Evolutionary conservation across 2,888 invertebrate genomes (phyloP).

Genomic region (Brachynemurus nebulosus): DNA sequence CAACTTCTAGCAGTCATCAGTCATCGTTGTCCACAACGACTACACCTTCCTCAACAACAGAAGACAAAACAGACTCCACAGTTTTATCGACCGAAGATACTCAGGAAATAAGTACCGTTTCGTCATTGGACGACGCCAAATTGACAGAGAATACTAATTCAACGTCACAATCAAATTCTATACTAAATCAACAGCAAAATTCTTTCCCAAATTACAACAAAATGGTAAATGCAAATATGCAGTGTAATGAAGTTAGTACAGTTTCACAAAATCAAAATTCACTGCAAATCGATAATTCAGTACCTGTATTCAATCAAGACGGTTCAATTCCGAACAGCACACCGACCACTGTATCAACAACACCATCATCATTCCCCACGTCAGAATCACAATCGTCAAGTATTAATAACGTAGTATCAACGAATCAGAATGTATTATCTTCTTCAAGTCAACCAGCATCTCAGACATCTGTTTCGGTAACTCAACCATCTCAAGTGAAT

Average conservation of each 20-base stretch:
- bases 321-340: slow-evolving; percentile 8
- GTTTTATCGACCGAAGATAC: not conserved
- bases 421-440: too few species aligned
- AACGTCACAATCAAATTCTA: not conserved
- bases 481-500: not conserved
- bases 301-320: slow-evolving; percentile 10
- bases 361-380: not conserved
- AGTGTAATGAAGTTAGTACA: not conserved
- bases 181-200: not conserved
- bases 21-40: not conserved
- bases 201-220: not conserved
- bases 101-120: not conserved
- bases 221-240: slow-evolving; percentile 3
- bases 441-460: not conserved
- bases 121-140: not conserved
- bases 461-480: not conserved
- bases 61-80: not conserved
- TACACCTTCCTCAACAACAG: not conserved
- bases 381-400: too few species aligned
- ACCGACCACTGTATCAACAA: slow-evolving; percentile 7
- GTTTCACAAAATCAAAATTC: too few species aligned
- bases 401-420: too few species aligned
- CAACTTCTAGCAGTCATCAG: too few species aligned
- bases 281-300: slow-evolving; percentile 9
- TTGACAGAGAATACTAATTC: not conserved